These are phyloP conservation scores for Drosophila differens DNA, from an alignment of 2,888 invertebrate species.

Conservation along the genomic window DNA sequence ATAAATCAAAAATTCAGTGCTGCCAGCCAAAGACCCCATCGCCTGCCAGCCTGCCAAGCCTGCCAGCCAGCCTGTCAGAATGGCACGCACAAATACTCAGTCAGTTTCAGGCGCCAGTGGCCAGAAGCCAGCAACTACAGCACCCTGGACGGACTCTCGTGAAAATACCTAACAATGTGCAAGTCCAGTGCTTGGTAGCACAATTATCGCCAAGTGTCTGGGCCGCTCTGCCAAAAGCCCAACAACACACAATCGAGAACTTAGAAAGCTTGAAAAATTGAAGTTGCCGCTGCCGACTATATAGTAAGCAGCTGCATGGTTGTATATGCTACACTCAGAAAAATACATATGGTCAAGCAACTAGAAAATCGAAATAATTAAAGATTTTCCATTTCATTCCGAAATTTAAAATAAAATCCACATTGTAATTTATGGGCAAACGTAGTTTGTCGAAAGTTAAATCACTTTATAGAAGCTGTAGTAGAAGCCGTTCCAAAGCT, in stretches of 20 bases:
- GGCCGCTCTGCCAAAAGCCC: constrained; percentile 34
- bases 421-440: neutral
- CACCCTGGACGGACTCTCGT: constrained; percentile 13
- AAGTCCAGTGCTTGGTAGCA: constrained; percentile 63
- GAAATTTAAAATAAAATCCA: neutral
- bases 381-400: neutral
- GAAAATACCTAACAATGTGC: constrained; percentile 72
- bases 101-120: constrained; percentile 46
- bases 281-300: constrained; percentile 42
- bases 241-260: constrained; percentile 68
- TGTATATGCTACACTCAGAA: neutral
- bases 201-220: constrained; percentile 73
- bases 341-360: neutral
- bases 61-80: constrained; percentile 70
- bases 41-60: neutral
- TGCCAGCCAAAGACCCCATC: constrained; percentile 51
- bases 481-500: neutral
- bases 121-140: constrained; percentile 1
- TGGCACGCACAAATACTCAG: constrained; percentile 79
- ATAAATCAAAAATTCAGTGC: constrained; percentile 85
- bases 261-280: constrained; percentile 78
- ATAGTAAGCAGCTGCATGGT: neutral
- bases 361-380: neutral
- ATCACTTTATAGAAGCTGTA: neutral
- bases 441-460: neutral